Conservation (phyloP, 2,797 vertebrate genomes). For the Syndactyla subalaris region DNA sequence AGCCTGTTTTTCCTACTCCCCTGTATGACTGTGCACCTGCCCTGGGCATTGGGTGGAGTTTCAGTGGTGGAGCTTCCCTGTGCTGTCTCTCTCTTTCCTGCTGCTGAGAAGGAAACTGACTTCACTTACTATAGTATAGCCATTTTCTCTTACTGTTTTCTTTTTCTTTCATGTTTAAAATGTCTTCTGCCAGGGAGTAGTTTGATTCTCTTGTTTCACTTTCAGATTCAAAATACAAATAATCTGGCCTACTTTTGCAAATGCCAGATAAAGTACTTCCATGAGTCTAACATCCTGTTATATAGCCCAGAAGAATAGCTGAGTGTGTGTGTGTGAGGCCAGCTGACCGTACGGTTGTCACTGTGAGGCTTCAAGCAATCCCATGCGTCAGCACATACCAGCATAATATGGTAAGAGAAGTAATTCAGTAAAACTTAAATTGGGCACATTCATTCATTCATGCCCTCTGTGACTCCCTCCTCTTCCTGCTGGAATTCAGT, state of each 20-base stretch:
- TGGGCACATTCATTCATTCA: background rate
- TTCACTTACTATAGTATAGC: background rate
- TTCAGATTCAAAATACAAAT: conserved; percentile 1
- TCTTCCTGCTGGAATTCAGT: background rate
- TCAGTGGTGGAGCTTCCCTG: background rate
- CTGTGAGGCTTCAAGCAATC: background rate
- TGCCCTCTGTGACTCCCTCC: background rate
- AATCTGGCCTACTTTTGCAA: background rate
- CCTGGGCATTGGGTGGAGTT: background rate
- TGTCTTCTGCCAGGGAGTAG: background rate
- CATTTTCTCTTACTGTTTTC: background rate
- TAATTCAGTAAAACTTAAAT: background rate
- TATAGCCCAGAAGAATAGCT: background rate
- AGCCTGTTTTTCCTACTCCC: background rate
- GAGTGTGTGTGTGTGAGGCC: background rate
- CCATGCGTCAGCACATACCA: background rate
- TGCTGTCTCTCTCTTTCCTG: background rate
- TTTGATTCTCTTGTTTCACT: background rate
- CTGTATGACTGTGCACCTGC: background rate
- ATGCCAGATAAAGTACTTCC: background rate
- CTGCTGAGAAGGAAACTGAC: background rate
- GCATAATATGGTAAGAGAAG: background rate
- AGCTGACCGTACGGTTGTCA: background rate
- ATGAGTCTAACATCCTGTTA: background rate
- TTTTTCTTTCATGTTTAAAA: background rate